Conservation (phyloP, 1,140 invertebrate species). For the Littorina saxatilis region DNA sequence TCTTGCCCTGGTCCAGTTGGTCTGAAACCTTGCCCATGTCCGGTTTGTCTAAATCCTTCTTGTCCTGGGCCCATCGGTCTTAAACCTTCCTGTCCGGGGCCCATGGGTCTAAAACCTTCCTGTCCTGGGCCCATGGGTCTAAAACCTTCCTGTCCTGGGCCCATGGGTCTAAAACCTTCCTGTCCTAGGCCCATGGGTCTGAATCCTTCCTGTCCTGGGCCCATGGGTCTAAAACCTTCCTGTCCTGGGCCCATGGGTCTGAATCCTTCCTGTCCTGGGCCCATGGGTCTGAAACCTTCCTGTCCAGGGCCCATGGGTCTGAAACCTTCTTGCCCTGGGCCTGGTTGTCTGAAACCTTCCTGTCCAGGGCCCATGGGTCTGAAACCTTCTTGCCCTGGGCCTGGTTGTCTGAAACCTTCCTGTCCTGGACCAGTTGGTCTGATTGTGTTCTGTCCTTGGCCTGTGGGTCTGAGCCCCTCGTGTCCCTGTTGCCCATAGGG, state of each 20-base stretch:
- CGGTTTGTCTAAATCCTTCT: not conserved
- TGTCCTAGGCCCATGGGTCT: not conserved
- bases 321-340: too few species aligned
- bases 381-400: not conserved
- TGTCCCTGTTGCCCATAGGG: not conserved
- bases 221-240: not conserved
- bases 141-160: not conserved
- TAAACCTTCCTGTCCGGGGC: not conserved
- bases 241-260: too few species aligned
- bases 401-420: not conserved
- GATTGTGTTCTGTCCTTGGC: not conserved
- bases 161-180: too few species aligned
- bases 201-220: too few species aligned
- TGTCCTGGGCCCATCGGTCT: not conserved
- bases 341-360: not conserved
- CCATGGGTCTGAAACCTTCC: too few species aligned
- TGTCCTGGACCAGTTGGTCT: not conserved
- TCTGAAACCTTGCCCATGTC: too few species aligned
- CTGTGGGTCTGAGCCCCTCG: not conserved
- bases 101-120: not conserved
- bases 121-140: too few species aligned
- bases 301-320: too few species aligned
- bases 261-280: not conserved
- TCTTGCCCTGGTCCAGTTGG: too few species aligned
- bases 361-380: not conserved